Base-by-base conservation (phyloP, 2,797 vertebrate genomes). In the Gymnodraco acuticeps region DNA sequence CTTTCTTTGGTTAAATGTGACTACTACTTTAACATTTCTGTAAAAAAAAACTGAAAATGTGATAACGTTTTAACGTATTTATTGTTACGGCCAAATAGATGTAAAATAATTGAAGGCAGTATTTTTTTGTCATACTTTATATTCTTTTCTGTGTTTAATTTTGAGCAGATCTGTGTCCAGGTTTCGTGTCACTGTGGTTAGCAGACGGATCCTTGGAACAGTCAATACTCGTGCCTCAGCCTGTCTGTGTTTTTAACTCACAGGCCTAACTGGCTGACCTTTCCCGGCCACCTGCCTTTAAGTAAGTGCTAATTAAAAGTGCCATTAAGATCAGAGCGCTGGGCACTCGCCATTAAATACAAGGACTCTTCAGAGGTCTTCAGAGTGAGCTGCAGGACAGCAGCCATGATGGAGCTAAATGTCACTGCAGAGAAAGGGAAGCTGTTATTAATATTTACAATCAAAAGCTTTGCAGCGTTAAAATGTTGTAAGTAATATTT, bases 281-380 rank as follows among this genome's bases (percentile, higher is more conserved):
- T 89, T 90, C 67, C 77, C 79, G 70, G 81, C 86, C 87, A 86
- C 73, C 86, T 87, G 81, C 58, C 82, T 88, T 92, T 92, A 90
- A 92, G 90, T 83, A 91, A 85, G 83, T 72, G 83, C 83, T 90
- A 90, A 93, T 92, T 90, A 90, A 91, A 89, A 90, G 84, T 81
- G 67, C 76, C 85, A 84, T 89, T 87, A 77, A 52, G 88, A 90
- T 91, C 87, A 86, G 86, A 85, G 86, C 82, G 83, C 85, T 66
- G 27, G 12, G 73, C 84, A 63, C 89, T 91, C 69, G 1, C 53
- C 27, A 85, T 89, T 74, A 86, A 89, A 90, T 38, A 73, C 73
- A 23, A 70, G 56, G 70, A 84, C 81, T 73, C 63, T n/a, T n/a
- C n/a, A n/a, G n/a, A 9, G 69, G 80, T 82, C 80, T 90, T 82